Base-by-base conservation (phyloP, 1,140 invertebrate genomes). In the Luehdorfia chinensis region DNA sequence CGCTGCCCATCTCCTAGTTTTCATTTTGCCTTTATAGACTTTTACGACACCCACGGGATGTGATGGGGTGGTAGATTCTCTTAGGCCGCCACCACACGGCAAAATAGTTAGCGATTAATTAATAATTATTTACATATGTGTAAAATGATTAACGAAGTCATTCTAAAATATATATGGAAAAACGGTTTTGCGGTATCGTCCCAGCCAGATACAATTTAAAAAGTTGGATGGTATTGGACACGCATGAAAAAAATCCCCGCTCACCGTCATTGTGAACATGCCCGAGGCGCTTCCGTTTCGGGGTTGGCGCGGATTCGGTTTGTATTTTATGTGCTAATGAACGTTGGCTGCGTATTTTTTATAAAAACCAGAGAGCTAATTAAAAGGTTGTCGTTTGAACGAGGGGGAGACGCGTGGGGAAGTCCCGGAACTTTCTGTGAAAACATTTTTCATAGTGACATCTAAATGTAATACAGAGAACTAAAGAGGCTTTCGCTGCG, bases 381-480 rank as follows among this genome's bases (percentile, higher is more conserved):
- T 37, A 37, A 37, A 37, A 37, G 18, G 34, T 37, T 37, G 34
- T 36, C 33, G 33, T 21, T 37, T 37, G 34, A 19, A 37, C 6
- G 18, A 37, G 21, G n/a, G 5, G 21, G 32, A 15, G 15, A 15
- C 4, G 33, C n/a, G 15, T 8, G 34, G 31, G 34, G 18, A 19
- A 11, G 18, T 11, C 4, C 11, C 18, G 18, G 34, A 37, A 37
- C 34, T 37, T 37, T 30, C 8, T 9, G 11, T 16, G 11, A 11
- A 19, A 34, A 21, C 18, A 37, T 37, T 34, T 11, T 36, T n/a
- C n/a, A 36, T 15, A 34, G 4, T 36, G 8, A 19, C 16, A 9
- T 36, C 33, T 36, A 36, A 36, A 36, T 36, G 16, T 34, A 34
- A 34, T 34, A 14, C 3, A 21, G 6, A 3, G 19, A 36, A 36